Evolutionary conservation across 2,888 invertebrate species (phyloP).

Genomic region (Liopterus haemorrhoidalis): DNA sequence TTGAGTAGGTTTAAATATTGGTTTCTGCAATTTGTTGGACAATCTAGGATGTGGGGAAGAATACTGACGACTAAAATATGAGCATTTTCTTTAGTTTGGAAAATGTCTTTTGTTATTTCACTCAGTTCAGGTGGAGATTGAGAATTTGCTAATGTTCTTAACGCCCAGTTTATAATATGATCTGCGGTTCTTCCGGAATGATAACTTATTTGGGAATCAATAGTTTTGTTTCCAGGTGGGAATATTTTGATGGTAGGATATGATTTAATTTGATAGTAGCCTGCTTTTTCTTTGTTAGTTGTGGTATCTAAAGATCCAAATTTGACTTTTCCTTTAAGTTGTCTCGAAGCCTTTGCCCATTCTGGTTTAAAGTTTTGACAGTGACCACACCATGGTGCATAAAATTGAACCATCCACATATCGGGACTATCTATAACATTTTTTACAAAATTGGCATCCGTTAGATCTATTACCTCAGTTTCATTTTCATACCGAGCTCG

Average conservation of each 20-base stretch:
- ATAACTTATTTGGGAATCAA: constrained; percentile 72
- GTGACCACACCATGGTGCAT: constrained; percentile 88
- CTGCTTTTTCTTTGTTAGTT: constrained; percentile 68
- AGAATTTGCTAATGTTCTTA: constrained; percentile 69
- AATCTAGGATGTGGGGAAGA: constrained; percentile 93
- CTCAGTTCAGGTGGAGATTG: constrained; percentile 57
- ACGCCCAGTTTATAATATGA: constrained; percentile 81
- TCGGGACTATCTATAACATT: constrained; percentile 81
- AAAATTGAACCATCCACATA: constrained; percentile 92
- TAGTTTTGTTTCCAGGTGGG: constrained; percentile 61
- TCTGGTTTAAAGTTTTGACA: constrained; percentile 89
- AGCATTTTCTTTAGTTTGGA: constrained; percentile 74
- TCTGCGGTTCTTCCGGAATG: constrained; percentile 77
- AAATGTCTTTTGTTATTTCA: constrained; percentile 14
- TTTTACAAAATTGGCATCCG: constrained; percentile 87
- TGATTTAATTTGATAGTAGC: constrained; percentile 74
- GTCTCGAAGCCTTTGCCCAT: constrained; percentile 84
- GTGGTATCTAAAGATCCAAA: constrained; percentile 91
- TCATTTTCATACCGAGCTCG: constrained; percentile 47
- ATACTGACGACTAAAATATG: constrained; percentile 90
- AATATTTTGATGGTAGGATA: constrained; percentile 93
- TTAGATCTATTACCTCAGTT: constrained; percentile 74
- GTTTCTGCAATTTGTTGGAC: constrained; percentile 86
- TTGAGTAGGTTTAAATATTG: constrained; percentile 71
- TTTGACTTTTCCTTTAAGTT: constrained; percentile 87